Base-by-base conservation (phyloP, 2,797 vertebrate genomes). In the Steatocranus sp. region DNA sequence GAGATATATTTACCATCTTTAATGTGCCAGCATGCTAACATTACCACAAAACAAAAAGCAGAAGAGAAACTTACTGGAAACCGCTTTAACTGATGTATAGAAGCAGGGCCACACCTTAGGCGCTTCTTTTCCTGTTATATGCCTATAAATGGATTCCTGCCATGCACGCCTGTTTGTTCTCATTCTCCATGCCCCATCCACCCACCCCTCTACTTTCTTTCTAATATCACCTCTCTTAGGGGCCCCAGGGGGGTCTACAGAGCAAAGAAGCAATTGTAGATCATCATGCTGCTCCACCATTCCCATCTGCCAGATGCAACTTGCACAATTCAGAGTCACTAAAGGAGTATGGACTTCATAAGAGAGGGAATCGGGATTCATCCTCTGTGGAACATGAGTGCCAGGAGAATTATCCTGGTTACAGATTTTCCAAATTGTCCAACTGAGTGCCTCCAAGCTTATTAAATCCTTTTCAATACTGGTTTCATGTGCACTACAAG, bases 181-280 rank as follows among this genome's bases (percentile, higher is more conserved):
- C 36, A 36, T 61, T 36, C 32, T 23, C 17, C 27, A 3, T 17
- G 25, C 8, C n/a, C 9, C 11, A 2, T 50, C 25, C 15, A 18
- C 34, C 68, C 7, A 7, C 6, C 41, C 38, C 41, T 70, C 0
- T 70, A 73, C 23, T 14, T 36, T 30, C 48, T 56, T 66, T 50
- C 18, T 27, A 73, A 73, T 48, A 61, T 78, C 76, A 74, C 30
- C 58, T 34, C 17, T 66, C 49, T 46, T 17, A 77, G 50, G 61
- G 36, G n/a, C n/a, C 7, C 14, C 63, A 49, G 25, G 25, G 0
- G 41, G 41, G 25, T 30, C 25, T 48, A 43, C 41, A 11, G 41
- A 48, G 66, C 66, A 46, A 46, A 70, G 12, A 51, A 76, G 48
- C 75, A 54, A 30, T 10, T 2, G 49, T 20, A 75, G 63, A 63